Base-by-base conservation (phyloP, 2,797 vertebrate species). In the Tapirus indicus region DNA sequence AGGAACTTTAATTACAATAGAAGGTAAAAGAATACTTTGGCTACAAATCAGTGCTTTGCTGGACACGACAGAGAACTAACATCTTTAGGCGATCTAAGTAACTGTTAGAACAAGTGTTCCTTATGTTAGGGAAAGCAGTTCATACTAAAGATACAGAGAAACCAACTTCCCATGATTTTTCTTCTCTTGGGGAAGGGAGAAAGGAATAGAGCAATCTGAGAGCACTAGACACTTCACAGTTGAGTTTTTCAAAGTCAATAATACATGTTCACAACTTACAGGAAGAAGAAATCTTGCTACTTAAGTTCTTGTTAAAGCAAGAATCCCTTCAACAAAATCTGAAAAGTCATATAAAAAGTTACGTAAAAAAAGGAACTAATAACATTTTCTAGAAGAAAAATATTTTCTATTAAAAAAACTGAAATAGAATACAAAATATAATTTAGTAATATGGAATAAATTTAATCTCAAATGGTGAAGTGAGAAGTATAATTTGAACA, bases 1-100 rank as follows among this genome's bases (percentile, higher is more conserved):
- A 95, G 88, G 95, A 97, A 96, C 94, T 97, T 97, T 80, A 95
- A 97, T 96, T 97, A 97, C 91, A 97, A 97, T 8, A 96, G 35
- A 89, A 96, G 94, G 58, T 11, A 92, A 56, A 91, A 91, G 16
- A 90, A 94, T n/a, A 83, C 27, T 95, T 58, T 83, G 69, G 69
- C 69, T 94, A 91, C 60, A 90, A 92, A 90, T 94, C n/a, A 93
- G 47, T 80, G 35, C 78, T 83, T 64, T 41, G n/a, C 21, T 35
- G 18, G 72, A 92, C 12, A 82, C 12, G 7, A 83, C 38, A 58
- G 74, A 96, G 9, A 91, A 66, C 35, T 47, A 87, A 75, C 5
- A 29, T 25, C 58, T 78, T 56, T n/a, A 69, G 32, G 17, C 21
- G 2, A 88, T 25, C 9, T 62, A 32, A 85, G 47, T 27, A 82